A percentile compares a stretch with the other conserved stretches of the same genome.
Conservation (phyloP, 2,888 invertebrate species). For the Oligia fasciuncula region DNA sequence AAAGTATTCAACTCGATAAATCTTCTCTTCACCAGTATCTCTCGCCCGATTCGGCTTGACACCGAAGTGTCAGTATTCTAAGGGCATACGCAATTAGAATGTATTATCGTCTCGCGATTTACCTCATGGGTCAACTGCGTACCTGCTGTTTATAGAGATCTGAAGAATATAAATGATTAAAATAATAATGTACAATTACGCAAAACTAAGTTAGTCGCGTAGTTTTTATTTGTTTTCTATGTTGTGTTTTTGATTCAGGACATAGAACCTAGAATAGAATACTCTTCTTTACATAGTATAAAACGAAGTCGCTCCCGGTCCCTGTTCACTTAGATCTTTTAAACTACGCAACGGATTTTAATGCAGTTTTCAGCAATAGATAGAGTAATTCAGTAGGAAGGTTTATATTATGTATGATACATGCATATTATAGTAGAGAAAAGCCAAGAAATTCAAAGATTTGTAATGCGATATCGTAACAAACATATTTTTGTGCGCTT, state of each 20-base stretch:
- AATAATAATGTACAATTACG: not conserved
- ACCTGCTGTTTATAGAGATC: not conserved
- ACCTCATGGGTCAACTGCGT: conserved; percentile 29
- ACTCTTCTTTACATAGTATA: too few species aligned
- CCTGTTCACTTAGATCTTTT: too few species aligned
- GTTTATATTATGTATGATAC: too few species aligned
- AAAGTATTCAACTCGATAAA: conserved; percentile 23
- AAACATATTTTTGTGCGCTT: too few species aligned
- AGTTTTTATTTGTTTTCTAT: not conserved
- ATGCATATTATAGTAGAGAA: too few species aligned
- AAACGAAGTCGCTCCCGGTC: too few species aligned
- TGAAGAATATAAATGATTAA: not conserved
- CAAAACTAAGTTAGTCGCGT: not conserved
- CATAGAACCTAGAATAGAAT: too few species aligned
- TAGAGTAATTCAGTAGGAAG: too few species aligned
- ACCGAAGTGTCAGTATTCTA: conserved; percentile 30
- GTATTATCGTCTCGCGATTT: conserved; percentile 34
- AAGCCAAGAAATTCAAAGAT: too few species aligned
- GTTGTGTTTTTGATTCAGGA: not conserved
- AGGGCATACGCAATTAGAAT: conserved; percentile 50
- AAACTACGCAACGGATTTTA: too few species aligned
- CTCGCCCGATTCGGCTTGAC: conserved; percentile 2
- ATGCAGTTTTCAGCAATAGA: too few species aligned
- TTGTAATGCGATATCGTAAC: too few species aligned
- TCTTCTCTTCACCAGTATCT: conserved; percentile 23